A percentile compares a stretch with the other conserved stretches of the same genome.
These are phyloP conservation scores for Lithobates pipiens DNA, from an alignment of 2,797 vertebrate species.

Conservation along the genomic window DNA sequence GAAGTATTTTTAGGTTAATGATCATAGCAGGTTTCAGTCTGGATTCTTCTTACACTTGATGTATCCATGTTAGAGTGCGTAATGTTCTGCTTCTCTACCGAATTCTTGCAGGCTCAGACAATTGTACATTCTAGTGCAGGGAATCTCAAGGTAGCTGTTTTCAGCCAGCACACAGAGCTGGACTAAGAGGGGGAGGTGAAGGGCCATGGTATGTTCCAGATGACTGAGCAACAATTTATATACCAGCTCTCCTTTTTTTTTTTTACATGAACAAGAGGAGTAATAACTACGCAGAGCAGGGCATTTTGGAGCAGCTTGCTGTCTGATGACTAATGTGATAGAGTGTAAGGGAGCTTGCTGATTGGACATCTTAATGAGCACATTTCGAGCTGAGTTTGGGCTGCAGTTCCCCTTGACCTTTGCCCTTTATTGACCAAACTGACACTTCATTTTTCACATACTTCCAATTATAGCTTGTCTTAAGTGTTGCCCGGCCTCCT, in stretches of 20 bases:
- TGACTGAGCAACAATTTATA: constrained; percentile 87
- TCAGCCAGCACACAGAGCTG: constrained; percentile 80
- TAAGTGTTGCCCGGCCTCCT: constrained; percentile 81
- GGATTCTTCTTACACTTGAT: not conserved
- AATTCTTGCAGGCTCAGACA: constrained; percentile 82
- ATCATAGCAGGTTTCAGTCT: not conserved
- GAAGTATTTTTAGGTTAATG: not conserved
- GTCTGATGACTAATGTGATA: constrained; percentile 89
- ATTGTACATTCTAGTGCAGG: constrained; percentile 86
- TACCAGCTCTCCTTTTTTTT: constrained; percentile 71
- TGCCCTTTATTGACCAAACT: constrained; percentile 96
- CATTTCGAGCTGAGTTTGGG: constrained; percentile 87
- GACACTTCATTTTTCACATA: constrained; percentile 99
- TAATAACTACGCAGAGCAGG: constrained; percentile 75
- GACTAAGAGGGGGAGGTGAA: constrained; percentile 69
- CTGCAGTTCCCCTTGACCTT: constrained; percentile 90
- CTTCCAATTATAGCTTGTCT: constrained; percentile 90
- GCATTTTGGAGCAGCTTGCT: constrained; percentile 79
- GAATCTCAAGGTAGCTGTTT: constrained; percentile 83
- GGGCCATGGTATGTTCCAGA: constrained; percentile 84
- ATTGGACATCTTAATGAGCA: constrained; percentile 96
- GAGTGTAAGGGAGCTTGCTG: constrained; percentile 80
- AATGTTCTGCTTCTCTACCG: constrained; percentile 12
- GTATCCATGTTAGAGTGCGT: not conserved
- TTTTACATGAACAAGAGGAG: constrained; percentile 78